Conservation (phyloP, 1,140 invertebrate species). For the Cryptotermes secundus region DNA sequence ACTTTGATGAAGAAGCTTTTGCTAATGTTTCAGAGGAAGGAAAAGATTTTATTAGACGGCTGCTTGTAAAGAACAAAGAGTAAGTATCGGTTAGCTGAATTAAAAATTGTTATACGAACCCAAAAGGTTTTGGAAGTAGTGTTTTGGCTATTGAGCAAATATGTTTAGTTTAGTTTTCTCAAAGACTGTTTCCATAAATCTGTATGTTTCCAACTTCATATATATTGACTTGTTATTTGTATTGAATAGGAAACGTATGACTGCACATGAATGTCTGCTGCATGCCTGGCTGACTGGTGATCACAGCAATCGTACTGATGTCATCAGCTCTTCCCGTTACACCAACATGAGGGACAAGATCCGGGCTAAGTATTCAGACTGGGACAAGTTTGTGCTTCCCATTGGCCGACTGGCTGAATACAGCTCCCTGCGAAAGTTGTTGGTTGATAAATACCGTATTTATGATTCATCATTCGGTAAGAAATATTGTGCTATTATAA, state of each 20-base stretch:
- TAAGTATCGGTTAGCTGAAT: conserved; percentile 51
- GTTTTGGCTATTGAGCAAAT: too few species aligned
- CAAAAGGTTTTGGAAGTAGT: too few species aligned
- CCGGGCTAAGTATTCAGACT: conserved; percentile 81
- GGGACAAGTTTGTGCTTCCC: conserved; percentile 89
- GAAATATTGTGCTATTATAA: conserved; percentile 37
- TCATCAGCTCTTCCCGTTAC: conserved; percentile 81
- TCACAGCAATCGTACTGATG: conserved; percentile 68
- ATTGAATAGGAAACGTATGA: conserved; percentile 84
- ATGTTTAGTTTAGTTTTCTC: too few species aligned
- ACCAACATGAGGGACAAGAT: conserved; percentile 84
- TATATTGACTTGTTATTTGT: background rate
- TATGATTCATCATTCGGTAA: conserved; percentile 92
- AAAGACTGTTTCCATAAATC: too few species aligned
- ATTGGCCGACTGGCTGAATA: conserved; percentile 97
- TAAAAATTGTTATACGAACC: too few species aligned
- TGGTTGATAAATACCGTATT: conserved; percentile 95
- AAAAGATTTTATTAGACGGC: conserved; percentile 94
- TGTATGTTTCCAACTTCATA: too few species aligned
- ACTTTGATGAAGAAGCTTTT: conserved; percentile 95
- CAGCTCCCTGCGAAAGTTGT: conserved; percentile 92
- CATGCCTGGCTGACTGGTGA: conserved; percentile 94
- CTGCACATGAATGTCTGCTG: conserved; percentile 92
- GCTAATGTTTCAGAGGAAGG: conserved; percentile 91
- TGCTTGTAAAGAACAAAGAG: conserved; percentile 94